Evolutionary conservation across 2,888 invertebrate species (phyloP).

Genomic region (Neuroscelio doddi): DNA sequence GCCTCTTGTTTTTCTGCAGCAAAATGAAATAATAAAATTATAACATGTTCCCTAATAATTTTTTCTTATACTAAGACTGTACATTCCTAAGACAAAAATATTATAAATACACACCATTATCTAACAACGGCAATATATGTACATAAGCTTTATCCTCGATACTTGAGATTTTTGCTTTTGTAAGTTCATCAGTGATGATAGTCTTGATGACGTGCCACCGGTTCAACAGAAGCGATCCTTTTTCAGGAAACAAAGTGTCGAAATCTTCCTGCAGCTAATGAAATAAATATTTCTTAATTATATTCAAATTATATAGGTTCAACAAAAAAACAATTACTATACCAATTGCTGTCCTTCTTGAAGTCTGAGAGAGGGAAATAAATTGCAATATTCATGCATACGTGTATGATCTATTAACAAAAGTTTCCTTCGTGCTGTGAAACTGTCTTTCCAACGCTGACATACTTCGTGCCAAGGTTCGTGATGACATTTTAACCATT

Average conservation of each 20-base stretch:
- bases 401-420: slow-evolving; percentile 16
- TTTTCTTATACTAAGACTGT: not conserved
- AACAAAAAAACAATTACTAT: not conserved
- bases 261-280: slow-evolving; percentile 26
- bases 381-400: slow-evolving; percentile 16
- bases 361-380: slow-evolving; percentile 23
- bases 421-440: slow-evolving; percentile 14
- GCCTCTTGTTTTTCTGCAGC: slow-evolving; percentile 24
- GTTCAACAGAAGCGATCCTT: slow-evolving; percentile 9
- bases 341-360: slow-evolving; percentile 20
- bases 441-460: slow-evolving; percentile 19
- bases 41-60: too few relatives aligned
- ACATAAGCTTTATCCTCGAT: slow-evolving; percentile 7
- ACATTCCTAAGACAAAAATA: not conserved
- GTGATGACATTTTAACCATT: slow-evolving; percentile 9
- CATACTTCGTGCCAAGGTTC: slow-evolving; percentile 9
- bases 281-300: slow-evolving; percentile 4
- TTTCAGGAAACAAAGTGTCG: slow-evolving; percentile 23
- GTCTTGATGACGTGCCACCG: slow-evolving; percentile 20
- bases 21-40: not conserved
- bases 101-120: not conserved
- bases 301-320: not conserved
- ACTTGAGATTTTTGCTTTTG: not conserved
- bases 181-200: slow-evolving; percentile 22
- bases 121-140: slow-evolving; percentile 7